phyloP scores from a whole-genome alignment of 2,888 invertebrate species.

The Cynaeus angustus region DNA sequence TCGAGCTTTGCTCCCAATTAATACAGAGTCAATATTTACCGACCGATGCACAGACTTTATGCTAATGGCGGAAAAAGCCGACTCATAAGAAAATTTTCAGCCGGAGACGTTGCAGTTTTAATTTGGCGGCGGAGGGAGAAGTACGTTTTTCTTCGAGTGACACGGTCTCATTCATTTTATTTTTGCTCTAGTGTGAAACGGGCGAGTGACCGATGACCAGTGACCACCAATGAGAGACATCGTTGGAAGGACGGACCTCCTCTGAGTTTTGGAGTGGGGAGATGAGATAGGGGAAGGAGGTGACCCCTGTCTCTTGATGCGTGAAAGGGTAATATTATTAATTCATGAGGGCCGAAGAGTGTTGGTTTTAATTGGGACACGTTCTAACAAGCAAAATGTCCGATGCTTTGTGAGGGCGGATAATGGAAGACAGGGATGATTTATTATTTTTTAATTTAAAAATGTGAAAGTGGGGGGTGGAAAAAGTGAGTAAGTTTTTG shows the following conservation, averaged over 20 bases:
- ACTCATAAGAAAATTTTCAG: constrained; percentile 67
- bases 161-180: no score
- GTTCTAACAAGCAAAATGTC: constrained; percentile 48
- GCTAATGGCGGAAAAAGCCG: constrained; percentile 64
- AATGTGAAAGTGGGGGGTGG: neutral
- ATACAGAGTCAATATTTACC: constrained; percentile 5
- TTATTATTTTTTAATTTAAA: constrained; percentile 43
- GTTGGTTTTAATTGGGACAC: constrained; percentile 49
- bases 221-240: constrained; percentile 61
- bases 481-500: neutral
- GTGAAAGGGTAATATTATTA: constrained; percentile 53
- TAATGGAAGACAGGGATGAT: constrained; percentile 9
- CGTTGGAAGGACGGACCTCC: constrained; percentile 57
- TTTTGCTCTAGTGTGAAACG: constrained; percentile 58
- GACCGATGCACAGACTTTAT: constrained; percentile 49
- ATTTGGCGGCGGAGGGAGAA: constrained; percentile 65
- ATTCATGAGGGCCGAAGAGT: constrained; percentile 50
- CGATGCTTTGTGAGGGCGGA: constrained; percentile 13
- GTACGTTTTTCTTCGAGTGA: constrained; percentile 42
- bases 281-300: constrained; percentile 57
- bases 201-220: constrained; percentile 67
- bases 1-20: constrained; percentile 6
- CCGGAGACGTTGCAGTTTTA: constrained; percentile 68
- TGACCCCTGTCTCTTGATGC: constrained; percentile 62
- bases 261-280: constrained; percentile 54